phyloP scores from a whole-genome alignment of 2,113 vertebrate species.

The Triplophysa rosa region DNA sequence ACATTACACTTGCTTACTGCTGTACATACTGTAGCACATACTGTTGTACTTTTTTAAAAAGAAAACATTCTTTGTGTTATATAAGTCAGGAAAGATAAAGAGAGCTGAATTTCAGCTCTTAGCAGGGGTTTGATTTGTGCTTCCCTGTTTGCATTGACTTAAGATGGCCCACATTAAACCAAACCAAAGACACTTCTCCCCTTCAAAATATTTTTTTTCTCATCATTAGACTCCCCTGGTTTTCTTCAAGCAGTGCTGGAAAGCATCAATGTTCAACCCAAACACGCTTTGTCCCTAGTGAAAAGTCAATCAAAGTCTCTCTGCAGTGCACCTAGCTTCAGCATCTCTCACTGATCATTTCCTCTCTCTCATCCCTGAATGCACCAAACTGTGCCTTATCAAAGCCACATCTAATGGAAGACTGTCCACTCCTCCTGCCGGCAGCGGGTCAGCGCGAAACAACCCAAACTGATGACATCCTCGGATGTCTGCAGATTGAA shows the following conservation, averaged over 20 bases:
- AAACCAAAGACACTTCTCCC: background rate
- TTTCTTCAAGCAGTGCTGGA: conserved; percentile 4
- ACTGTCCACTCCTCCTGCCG: conserved; percentile 58
- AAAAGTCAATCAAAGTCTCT: conserved; percentile 68
- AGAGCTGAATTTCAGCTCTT: conserved; percentile 13
- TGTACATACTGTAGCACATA: no score
- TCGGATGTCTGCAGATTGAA: conserved; percentile 54
- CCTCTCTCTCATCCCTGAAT: conserved; percentile 62
- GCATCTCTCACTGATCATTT: conserved; percentile 66
- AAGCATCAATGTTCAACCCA: conserved; percentile 37
- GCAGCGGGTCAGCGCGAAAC: conserved; percentile 59
- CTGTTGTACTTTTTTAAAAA: background rate
- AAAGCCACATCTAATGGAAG: conserved; percentile 68
- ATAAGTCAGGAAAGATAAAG: background rate
- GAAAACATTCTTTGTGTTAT: background rate
- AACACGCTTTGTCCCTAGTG: conserved; percentile 50
- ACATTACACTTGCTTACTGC: no score
- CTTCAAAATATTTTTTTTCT: conserved; percentile 16
- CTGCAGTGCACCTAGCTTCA: conserved; percentile 58
- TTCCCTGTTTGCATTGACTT: conserved; percentile 12
- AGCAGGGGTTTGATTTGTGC: conserved; percentile 18
- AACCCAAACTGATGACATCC: conserved; percentile 66
- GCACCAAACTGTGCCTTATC: conserved; percentile 66
- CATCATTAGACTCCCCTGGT: conserved; percentile 23
- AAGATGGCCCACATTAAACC: background rate